phyloP scores from a whole-genome alignment of 2,113 vertebrate genomes.

The Brienomyrus brachyistius region DNA sequence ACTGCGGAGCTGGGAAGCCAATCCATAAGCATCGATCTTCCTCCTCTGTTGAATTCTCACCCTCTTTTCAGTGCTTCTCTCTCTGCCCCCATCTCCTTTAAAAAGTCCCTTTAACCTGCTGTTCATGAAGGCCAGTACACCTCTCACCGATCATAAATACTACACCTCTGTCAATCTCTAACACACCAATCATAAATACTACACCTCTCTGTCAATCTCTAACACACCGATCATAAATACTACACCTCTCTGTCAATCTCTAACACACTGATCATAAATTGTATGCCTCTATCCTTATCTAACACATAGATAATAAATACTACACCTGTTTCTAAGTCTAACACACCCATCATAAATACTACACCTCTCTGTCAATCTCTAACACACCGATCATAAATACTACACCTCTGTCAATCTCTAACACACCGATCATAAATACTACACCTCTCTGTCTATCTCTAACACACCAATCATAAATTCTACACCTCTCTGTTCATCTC shows the following conservation, averaged over 20 bases:
- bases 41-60: not conserved
- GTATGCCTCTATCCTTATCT: not conserved
- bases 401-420: not conserved
- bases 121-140: not conserved
- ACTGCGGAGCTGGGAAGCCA: not conserved
- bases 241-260: not conserved
- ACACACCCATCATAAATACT: not conserved
- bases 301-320: not conserved
- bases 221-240: not conserved
- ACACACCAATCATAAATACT: not conserved
- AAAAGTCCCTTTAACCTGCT: not conserved
- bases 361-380: not conserved
- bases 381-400: not conserved
- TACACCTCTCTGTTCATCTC: not conserved
- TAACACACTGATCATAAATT: not conserved
- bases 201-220: not conserved
- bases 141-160: not conserved
- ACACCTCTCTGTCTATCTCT: not conserved
- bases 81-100: not conserved
- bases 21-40: slow-evolving; percentile 18
- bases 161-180: not conserved
- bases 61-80: not conserved
- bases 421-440: not conserved
- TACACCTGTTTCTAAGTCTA: not conserved
- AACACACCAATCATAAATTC: not conserved